phyloP scores from a whole-genome alignment of 1,140 invertebrate genomes.

The Drosophila nannoptera region DNA sequence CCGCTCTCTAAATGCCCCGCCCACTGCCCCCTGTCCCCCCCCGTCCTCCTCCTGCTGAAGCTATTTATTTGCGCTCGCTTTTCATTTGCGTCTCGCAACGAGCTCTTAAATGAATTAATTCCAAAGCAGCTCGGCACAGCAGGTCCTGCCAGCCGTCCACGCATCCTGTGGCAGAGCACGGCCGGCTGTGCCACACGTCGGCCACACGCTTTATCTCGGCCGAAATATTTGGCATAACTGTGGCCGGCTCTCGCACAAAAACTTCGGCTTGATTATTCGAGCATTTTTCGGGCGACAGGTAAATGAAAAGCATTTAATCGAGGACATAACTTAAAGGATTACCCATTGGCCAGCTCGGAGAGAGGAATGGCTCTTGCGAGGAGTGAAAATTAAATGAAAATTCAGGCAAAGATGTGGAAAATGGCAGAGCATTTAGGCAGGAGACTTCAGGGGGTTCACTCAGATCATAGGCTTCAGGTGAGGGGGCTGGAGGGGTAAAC shows the following conservation, averaged over 20 bases:
- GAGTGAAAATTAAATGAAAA: too few relatives aligned
- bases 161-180: slow-evolving; percentile 14
- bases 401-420: too few relatives aligned
- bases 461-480: too few relatives aligned
- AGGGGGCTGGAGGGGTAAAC: too few relatives aligned
- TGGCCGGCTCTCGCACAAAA: background rate
- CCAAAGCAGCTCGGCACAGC: slow-evolving; percentile 15
- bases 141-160: slow-evolving; percentile 21
- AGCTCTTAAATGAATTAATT: slow-evolving; percentile 77
- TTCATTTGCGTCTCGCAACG: slow-evolving; percentile 50
- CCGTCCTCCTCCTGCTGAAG: slow-evolving; percentile 7
- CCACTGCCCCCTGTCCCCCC: too few relatives aligned
- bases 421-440: too few relatives aligned
- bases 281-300: background rate
- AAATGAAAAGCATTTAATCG: slow-evolving; percentile 10
- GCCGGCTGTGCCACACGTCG: background rate
- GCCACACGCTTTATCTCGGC: slow-evolving; percentile 1
- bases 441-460: too few relatives aligned
- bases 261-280: slow-evolving; percentile 12
- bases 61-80: slow-evolving; percentile 33
- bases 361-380: too few relatives aligned
- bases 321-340: background rate
- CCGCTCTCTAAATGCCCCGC: slow-evolving; percentile 31
- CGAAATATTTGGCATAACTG: slow-evolving; percentile 20
- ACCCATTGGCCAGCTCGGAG: background rate